Base-by-base conservation (phyloP, 1,140 invertebrate species). In the Coelopa frigida region DNA sequence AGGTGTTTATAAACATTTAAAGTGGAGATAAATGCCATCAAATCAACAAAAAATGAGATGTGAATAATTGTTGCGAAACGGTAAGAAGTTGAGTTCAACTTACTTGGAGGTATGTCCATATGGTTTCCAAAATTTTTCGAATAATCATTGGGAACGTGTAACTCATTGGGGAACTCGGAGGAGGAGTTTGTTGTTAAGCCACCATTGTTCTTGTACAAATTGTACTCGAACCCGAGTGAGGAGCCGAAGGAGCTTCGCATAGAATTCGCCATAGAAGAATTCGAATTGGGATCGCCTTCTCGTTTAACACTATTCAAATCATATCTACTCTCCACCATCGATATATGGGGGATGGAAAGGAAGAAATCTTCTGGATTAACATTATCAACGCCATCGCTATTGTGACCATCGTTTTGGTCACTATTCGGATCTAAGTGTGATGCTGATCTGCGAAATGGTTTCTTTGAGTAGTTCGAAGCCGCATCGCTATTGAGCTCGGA, bases 91-190 rank as follows among this genome's bases (percentile, higher is more conserved):
- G n/a, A n/a, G n/a, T 12, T 40, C 10, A 38, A 61, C 63, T 51
- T 68, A 70, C 67, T 67, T 66, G 58, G 48, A 31, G 67, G 67
- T 49, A 70, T 69, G 41, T 70, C 67, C 63, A 70, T 69, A 47
- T 70, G 67, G 22, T 69, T 69, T 42, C 53, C 66, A 53, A 62
- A 63, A 48, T 59, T 58, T 49, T 69, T 70, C n/a, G 43, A 43
- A 51, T 65, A 68, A 23, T 69, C 66, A 47, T 56, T 67, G 44
- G 58, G 54, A 55, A 67, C 59, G 29, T 67, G 66, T n/a, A 70
- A 49, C 15, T 69, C 67, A 44, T 67, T 70, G 18, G 66, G 63
- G 48, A 60, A 67, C 32, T 70, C 66, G 8, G 54, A n/a, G n/a
- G n/a, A n/a, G n/a, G n/a, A n/a, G n/a, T 47, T 29, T 29, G 27